Percentiles rank a stretch among this genome's conserved stretches.
phyloP scores from a whole-genome alignment of 2,113 vertebrate species.

The Equus quagga region DNA sequence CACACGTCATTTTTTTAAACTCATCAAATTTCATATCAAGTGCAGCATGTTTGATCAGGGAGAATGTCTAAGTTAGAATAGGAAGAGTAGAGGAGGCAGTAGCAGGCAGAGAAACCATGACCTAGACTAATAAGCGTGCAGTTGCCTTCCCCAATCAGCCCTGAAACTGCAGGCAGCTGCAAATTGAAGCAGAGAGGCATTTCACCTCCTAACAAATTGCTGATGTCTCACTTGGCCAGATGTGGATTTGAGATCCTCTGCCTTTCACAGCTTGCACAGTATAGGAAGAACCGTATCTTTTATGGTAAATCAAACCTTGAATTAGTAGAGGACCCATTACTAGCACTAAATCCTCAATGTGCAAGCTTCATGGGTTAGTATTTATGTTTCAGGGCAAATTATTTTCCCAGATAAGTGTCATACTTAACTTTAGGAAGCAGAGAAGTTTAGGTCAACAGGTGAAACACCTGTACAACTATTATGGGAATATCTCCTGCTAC shows the following conservation, averaged over 20 bases:
- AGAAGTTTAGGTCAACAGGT: conserved; percentile 66
- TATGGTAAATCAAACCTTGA: conserved; percentile 41
- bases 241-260: conserved; percentile 51
- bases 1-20: background rate
- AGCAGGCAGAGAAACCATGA: background rate
- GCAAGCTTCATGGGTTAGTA: conserved; percentile 51
- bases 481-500: conserved; percentile 67
- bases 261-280: conserved; percentile 38
- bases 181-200: conserved; percentile 51
- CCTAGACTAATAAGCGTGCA: background rate
- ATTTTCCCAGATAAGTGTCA: conserved; percentile 73
- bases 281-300: conserved; percentile 26
- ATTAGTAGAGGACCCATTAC: conserved; percentile 49
- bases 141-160: conserved; percentile 26
- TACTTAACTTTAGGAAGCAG: conserved; percentile 64
- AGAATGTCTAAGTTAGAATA: background rate
- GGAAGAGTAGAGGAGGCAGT: background rate
- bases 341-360: conserved; percentile 44
- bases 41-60: background rate
- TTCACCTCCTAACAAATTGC: conserved; percentile 59
- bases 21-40: background rate
- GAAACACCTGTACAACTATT: conserved; percentile 78
- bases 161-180: conserved; percentile 39
- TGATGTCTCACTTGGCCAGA: conserved; percentile 44
- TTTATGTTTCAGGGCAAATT: conserved; percentile 77